These are phyloP conservation scores for Archilochus colubris DNA, from an alignment of 2,113 vertebrate genomes.

Conservation along the genomic window DNA sequence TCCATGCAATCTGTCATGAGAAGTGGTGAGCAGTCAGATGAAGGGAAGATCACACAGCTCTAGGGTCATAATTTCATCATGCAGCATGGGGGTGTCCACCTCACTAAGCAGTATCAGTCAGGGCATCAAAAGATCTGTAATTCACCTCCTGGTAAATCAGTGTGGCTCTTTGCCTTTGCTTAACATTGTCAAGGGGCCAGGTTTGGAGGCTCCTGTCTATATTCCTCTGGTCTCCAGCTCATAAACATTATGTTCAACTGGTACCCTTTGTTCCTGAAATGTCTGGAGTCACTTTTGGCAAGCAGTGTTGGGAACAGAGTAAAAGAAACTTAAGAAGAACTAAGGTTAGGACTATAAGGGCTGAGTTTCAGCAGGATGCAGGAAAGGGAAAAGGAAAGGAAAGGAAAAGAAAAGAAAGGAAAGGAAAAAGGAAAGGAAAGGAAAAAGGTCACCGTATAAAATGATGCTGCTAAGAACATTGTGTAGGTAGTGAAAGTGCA, in stretches of 20 bases:
- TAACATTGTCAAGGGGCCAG: neutral
- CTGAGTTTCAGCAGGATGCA: neutral
- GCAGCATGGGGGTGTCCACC: neutral
- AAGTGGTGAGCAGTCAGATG: neutral
- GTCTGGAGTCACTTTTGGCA: neutral
- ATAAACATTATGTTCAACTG: neutral
- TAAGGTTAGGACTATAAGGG: neutral
- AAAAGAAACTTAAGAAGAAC: neutral
- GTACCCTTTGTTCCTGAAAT: neutral
- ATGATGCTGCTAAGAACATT: neutral
- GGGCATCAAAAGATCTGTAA: neutral
- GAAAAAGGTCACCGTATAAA: neutral
- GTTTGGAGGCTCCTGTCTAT: neutral
- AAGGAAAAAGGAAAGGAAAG: no score
- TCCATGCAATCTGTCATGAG: rapidly evolving
- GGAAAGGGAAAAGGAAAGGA: neutral
- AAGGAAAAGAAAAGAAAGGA: no score
- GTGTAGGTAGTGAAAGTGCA: neutral
- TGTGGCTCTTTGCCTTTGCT: neutral
- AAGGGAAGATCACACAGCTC: neutral
- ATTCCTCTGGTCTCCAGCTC: neutral
- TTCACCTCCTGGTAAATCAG: neutral
- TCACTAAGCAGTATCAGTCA: neutral
- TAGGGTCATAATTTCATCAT: neutral
- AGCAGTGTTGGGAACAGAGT: neutral